Percentiles rank a stretch among this genome's conserved stretches.
phyloP scores from a whole-genome alignment of 2,113 vertebrate genomes.

The Tylochromis polylepis region DNA sequence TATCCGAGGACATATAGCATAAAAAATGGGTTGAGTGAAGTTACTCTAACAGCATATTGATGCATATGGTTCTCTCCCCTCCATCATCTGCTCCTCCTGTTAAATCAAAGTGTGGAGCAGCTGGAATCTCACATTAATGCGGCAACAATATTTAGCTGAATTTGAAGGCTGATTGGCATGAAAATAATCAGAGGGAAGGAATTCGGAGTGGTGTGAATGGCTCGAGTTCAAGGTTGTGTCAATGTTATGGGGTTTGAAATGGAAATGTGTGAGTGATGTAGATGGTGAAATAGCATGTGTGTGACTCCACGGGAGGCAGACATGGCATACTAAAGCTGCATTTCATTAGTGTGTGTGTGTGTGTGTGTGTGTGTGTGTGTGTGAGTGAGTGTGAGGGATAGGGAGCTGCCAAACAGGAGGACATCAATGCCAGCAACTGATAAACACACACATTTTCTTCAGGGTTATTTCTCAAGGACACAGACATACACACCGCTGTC shows the following conservation, averaged over 20 bases:
- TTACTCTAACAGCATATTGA: background rate
- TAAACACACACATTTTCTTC: constrained; percentile 1
- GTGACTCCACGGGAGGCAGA: constrained; percentile 34
- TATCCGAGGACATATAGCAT: background rate
- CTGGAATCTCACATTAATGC: background rate
- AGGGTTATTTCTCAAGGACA: constrained; percentile 46
- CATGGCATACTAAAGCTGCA: constrained; percentile 10
- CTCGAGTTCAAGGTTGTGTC: constrained; percentile 27
- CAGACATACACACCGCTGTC: background rate
- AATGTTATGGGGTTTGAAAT: constrained; percentile 32
- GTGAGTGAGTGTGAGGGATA: background rate
- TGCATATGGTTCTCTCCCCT: background rate
- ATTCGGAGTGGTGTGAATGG: background rate
- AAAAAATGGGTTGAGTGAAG: background rate
- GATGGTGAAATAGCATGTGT: constrained; percentile 15
- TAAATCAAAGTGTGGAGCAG: background rate
- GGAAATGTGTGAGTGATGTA: constrained; percentile 33
- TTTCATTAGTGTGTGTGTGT: constrained; percentile 40
- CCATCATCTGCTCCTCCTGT: background rate
- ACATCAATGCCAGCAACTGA: background rate
- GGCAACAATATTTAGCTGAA: background rate
- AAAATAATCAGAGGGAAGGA: background rate
- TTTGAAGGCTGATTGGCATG: background rate
- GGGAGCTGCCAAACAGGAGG: constrained; percentile 32
- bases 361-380: background rate